phyloP scores from a whole-genome alignment of 1,140 invertebrate genomes.

The Aleiodes sp. region DNA sequence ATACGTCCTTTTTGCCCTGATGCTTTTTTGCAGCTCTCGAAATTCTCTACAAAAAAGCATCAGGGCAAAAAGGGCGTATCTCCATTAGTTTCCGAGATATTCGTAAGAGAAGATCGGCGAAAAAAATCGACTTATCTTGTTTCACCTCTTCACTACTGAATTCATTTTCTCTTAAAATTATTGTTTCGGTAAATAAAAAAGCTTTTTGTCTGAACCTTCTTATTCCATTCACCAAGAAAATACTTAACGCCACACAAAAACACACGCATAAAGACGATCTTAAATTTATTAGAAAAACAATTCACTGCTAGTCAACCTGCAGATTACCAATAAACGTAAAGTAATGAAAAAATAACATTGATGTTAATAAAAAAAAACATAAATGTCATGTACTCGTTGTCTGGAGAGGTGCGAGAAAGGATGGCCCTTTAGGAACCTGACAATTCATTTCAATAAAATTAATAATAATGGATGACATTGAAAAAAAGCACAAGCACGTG shows the following conservation, averaged over 20 bases:
- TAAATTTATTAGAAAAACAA: background rate
- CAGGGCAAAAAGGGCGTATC: too few relatives aligned
- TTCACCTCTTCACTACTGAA: too few relatives aligned
- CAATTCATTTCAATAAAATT: background rate
- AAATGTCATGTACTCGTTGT: conserved; percentile 38
- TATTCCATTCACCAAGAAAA: conserved; percentile 20
- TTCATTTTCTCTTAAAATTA: too few relatives aligned
- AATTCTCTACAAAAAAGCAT: too few relatives aligned
- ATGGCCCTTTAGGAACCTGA: background rate
- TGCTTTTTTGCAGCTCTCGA: too few relatives aligned
- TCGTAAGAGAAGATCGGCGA: too few relatives aligned
- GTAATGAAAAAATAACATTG: background rate
- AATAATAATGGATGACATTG: too few relatives aligned
- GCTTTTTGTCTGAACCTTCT: too few relatives aligned
- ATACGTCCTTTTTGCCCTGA: too few relatives aligned
- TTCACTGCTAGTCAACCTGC: background rate
- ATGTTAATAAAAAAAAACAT: background rate
- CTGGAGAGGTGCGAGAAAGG: conserved; percentile 56
- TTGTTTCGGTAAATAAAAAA: too few relatives aligned
- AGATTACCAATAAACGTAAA: background rate
- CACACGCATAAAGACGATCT: conserved; percentile 12
- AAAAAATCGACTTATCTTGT: too few relatives aligned
- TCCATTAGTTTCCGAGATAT: too few relatives aligned
- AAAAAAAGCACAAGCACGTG: conserved; percentile 11
- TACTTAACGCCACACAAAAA: conserved; percentile 16